These are phyloP conservation scores for Scaptomyza tumidula DNA, from an alignment of 2,888 invertebrate species.

Conservation along the genomic window DNA sequence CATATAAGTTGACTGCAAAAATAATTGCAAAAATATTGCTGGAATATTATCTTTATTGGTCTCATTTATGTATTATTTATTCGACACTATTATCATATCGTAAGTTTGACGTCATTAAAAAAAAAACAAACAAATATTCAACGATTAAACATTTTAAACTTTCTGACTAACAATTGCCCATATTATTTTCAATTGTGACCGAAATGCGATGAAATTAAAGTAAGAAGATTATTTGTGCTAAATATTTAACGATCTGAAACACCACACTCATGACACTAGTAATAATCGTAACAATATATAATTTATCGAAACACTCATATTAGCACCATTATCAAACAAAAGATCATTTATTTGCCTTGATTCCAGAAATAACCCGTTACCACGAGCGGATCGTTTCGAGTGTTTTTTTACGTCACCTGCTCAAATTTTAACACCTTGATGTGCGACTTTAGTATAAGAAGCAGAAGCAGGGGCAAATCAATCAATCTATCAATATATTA, in stretches of 20 bases:
- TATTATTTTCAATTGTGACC: too few species aligned
- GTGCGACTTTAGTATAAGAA: slow-evolving; percentile 2
- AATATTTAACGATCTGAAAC: too few species aligned
- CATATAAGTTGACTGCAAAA: too few species aligned
- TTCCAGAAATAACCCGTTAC: slow-evolving; percentile 52
- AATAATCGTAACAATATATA: slow-evolving; percentile 23
- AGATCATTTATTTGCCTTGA: slow-evolving; percentile 20
- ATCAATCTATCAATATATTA: background rate
- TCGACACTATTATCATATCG: background rate
- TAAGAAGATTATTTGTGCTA: too few species aligned
- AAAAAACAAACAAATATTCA: background rate
- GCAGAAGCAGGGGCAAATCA: background rate
- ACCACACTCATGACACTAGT: slow-evolving; percentile 1
- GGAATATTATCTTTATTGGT: slow-evolving; percentile 1
- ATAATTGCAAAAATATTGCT: background rate
- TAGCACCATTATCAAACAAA: slow-evolving; percentile 37
- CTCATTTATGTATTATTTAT: background rate
- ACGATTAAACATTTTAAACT: background rate
- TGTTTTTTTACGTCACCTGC: slow-evolving; percentile 11
- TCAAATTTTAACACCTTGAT: slow-evolving; percentile 41
- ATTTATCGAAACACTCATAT: slow-evolving; percentile 21
- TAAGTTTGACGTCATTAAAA: background rate
- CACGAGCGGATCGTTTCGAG: slow-evolving; percentile 8
- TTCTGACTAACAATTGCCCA: too few species aligned
- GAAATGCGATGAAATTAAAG: too few species aligned